These are phyloP conservation scores for Colletes gigas DNA, from an alignment of 1,140 invertebrate genomes.

Conservation along the genomic window DNA sequence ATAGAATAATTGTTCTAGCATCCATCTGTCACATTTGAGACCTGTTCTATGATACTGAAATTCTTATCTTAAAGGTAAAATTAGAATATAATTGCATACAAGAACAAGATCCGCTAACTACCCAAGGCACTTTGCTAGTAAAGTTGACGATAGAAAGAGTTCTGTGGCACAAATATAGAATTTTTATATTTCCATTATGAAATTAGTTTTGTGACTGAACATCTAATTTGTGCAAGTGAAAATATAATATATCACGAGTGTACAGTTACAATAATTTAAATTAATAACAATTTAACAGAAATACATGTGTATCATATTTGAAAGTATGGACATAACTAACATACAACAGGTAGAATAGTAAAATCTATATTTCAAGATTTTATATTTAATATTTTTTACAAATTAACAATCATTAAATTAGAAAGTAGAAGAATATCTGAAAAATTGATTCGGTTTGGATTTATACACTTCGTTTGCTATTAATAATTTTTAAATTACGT, in stretches of 20 bases:
- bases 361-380: not conserved
- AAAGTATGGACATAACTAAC: not conserved
- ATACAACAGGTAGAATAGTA: slow-evolving; percentile 22
- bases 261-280: slow-evolving; percentile 1
- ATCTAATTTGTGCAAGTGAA: not conserved
- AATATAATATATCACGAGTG: not conserved
- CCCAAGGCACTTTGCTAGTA: slow-evolving; percentile 14
- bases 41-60: slow-evolving; percentile 27
- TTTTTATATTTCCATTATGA: slow-evolving; percentile 7
- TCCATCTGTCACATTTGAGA: slow-evolving; percentile 54
- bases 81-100: slow-evolving; percentile 50
- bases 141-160: not conserved
- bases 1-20: slow-evolving; percentile 50
- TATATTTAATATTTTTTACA: not conserved
- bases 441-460: not conserved
- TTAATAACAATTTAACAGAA: slow-evolving; percentile 6
- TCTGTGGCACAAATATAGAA: not conserved
- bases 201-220: not conserved
- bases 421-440: no score
- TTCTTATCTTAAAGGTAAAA: slow-evolving; percentile 46
- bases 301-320: not conserved
- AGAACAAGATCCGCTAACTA: not conserved
- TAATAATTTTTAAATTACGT: slow-evolving; percentile 6
- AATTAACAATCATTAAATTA: no score
- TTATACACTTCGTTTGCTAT: not conserved